These are phyloP conservation scores for Abscondita cerata DNA, from an alignment of 2,888 invertebrate species.

Conservation along the genomic window DNA sequence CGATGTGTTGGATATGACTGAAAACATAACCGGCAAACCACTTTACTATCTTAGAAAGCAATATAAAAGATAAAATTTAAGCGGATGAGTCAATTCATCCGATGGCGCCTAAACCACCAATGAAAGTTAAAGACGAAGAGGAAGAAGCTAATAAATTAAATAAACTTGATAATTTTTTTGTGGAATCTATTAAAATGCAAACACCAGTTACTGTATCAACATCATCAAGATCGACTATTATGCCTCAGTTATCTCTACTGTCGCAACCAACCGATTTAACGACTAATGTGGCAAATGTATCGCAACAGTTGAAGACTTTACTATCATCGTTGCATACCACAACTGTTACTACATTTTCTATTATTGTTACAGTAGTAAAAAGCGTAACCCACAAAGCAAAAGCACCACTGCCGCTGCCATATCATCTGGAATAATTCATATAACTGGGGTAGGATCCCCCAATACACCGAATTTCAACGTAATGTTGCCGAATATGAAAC, in stretches of 20 bases:
- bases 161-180: background rate
- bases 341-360: conserved; percentile 61
- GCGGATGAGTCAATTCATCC: conserved; percentile 33
- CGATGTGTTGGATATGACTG: conserved; percentile 74
- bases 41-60: conserved; percentile 47
- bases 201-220: conserved; percentile 43
- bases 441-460: conserved; percentile 43
- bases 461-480: conserved; percentile 49
- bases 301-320: conserved; percentile 71
- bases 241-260: conserved; percentile 74
- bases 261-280: conserved; percentile 76
- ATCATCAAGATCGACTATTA: conserved; percentile 57
- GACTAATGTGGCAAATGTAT: conserved; percentile 74
- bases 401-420: conserved; percentile 45
- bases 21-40: conserved; percentile 63
- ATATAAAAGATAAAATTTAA: conserved; percentile 41
- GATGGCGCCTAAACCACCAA: conserved; percentile 10
- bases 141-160: background rate
- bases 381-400: conserved; percentile 49
- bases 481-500: conserved; percentile 51
- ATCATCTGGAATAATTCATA: conserved; percentile 49
- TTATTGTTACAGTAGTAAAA: conserved; percentile 60
- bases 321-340: conserved; percentile 71
- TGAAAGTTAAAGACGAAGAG: too few species aligned
- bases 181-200: conserved; percentile 37